Conservation (phyloP, 2,113 vertebrate genomes). For the Toxotes jaculatrix region DNA sequence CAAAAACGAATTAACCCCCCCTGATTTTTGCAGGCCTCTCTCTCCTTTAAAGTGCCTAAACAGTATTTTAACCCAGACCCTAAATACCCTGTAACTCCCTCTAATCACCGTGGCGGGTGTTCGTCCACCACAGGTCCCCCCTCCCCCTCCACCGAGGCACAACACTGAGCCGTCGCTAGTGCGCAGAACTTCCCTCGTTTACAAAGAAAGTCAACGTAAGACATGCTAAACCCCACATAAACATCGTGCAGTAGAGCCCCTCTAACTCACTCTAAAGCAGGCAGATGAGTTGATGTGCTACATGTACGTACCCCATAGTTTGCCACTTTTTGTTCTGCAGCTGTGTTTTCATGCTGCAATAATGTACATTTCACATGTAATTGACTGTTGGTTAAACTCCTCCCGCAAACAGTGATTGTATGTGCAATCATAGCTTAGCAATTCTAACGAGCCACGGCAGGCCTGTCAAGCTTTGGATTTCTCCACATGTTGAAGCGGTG, state of each 20-base stretch:
- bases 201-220: constrained; percentile 89
- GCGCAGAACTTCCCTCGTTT: constrained; percentile 81
- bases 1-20: constrained; percentile 24
- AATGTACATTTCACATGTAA: neutral
- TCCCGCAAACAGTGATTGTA: neutral
- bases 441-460: neutral
- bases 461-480: constrained; percentile 38
- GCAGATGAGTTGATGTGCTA: constrained; percentile 19
- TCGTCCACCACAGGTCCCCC: constrained; percentile 80
- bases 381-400: constrained; percentile 8
- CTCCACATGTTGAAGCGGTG: neutral
- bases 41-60: constrained; percentile 52
- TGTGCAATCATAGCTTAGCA: neutral
- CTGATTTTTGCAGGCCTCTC: constrained; percentile 29
- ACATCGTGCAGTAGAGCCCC: constrained; percentile 47
- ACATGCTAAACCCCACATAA: constrained; percentile 64
- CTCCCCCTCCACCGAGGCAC: constrained; percentile 83
- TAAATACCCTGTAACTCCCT: constrained; percentile 53
- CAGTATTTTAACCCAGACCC: constrained; percentile 20
- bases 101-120: constrained; percentile 68
- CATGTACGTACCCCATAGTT: constrained; percentile 46
- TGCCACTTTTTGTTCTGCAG: constrained; percentile 50
- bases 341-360: constrained; percentile 17
- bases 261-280: constrained; percentile 36
- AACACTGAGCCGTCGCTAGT: constrained; percentile 79